A percentile compares a stretch with the other conserved stretches of the same genome.
Evolutionary conservation across 2,797 vertebrate species (phyloP).

Genomic region (Rhynchotus rufescens): DNA sequence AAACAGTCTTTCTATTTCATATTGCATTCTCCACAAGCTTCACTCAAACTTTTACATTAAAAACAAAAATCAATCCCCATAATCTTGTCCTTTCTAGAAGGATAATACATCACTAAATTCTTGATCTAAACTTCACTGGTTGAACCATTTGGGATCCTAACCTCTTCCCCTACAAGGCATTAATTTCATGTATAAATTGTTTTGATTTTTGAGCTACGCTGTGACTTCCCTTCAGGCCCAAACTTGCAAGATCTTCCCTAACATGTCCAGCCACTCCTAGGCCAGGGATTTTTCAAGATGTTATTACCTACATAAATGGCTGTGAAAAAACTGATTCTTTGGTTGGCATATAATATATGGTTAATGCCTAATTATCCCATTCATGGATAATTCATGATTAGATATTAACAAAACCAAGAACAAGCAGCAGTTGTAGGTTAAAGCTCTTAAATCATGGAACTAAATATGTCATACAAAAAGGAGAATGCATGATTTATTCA

Average conservation of each 20-base stretch:
- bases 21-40: neutral
- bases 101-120: neutral
- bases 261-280: neutral
- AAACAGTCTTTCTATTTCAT: neutral
- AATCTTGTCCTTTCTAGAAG: neutral
- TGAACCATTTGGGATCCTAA: neutral
- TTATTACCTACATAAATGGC: neutral
- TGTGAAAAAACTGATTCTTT: slow-evolving; percentile 64
- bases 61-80: neutral
- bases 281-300: slow-evolving; percentile 39
- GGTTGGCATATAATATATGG: slow-evolving; percentile 56
- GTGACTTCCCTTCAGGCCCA: neutral
- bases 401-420: slow-evolving; percentile 74
- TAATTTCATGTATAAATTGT: neutral
- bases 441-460: slow-evolving; percentile 65
- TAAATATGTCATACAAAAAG: slow-evolving; percentile 42
- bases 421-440: slow-evolving; percentile 48
- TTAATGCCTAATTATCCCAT: slow-evolving; percentile 74
- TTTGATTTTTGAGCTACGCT: slow-evolving; percentile 20
- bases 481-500: slow-evolving; percentile 69
- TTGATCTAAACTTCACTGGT: neutral
- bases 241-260: neutral
- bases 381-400: slow-evolving; percentile 75
- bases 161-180: neutral
- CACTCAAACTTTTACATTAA: neutral